Evolutionary conservation across 92 coral and sea anemone genomes (phyloP).

Genomic region (Scolanthus callimorphus): DNA sequence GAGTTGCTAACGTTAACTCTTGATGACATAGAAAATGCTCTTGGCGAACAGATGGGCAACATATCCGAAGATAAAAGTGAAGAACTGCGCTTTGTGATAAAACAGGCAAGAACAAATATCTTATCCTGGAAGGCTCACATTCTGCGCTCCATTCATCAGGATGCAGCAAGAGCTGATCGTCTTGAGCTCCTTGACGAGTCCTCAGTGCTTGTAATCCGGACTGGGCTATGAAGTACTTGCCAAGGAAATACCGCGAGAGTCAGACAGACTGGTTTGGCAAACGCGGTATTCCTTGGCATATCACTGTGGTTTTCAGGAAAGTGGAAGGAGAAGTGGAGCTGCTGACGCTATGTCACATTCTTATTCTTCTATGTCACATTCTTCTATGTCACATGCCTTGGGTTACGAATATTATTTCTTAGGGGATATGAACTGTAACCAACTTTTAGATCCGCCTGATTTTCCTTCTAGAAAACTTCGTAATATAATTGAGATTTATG

Average conservation of each 20-base stretch:
- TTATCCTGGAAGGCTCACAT: conserved; percentile 48
- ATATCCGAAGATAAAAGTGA: conserved; percentile 16
- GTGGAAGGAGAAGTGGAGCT: neutral
- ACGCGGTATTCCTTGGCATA: conserved; percentile 43
- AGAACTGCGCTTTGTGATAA: conserved; percentile 13
- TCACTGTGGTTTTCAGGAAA: conserved; percentile 38
- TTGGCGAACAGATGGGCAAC: conserved; percentile 2
- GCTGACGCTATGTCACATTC: no score
- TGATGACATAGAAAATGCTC: conserved; percentile 1
- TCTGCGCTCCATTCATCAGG: conserved; percentile 38
- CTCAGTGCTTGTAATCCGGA: conserved; percentile 11
- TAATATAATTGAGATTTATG: no score
- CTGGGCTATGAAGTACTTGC: conserved; percentile 50
- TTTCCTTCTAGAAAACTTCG: no score
- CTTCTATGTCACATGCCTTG: no score
- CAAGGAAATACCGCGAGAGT: conserved; percentile 39
- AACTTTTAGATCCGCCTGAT: no score
- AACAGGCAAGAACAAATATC: conserved; percentile 30
- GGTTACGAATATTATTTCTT: no score
- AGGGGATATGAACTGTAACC: no score
- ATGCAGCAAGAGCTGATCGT: conserved; percentile 26
- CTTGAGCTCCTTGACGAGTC: conserved; percentile 14
- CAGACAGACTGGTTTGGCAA: conserved; percentile 48
- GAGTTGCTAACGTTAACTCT: neutral
- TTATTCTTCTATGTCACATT: no score